These are phyloP conservation scores for Hetaerina americana DNA, from an alignment of 1,140 invertebrate species.

Conservation along the genomic window DNA sequence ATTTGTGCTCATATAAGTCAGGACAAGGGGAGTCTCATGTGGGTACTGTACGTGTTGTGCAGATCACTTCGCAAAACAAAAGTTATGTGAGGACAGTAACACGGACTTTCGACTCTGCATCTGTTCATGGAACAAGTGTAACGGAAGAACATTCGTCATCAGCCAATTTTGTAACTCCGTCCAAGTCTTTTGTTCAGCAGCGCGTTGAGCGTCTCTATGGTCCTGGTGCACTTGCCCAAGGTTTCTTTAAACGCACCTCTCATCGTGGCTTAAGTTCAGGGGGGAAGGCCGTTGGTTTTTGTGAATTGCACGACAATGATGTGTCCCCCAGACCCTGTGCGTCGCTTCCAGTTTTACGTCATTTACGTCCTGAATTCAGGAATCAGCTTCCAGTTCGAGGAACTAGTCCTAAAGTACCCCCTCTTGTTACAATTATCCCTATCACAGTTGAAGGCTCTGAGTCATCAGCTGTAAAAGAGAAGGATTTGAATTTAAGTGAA, in stretches of 20 bases:
- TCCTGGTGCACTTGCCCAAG: constrained; percentile 65
- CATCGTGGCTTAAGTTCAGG: neutral
- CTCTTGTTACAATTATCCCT: neutral
- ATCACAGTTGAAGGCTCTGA: neutral
- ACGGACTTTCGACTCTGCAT: constrained; percentile 14
- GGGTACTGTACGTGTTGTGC: constrained; percentile 19
- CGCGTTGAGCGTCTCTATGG: constrained; percentile 76
- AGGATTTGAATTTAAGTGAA: neutral
- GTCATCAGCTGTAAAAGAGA: neutral
- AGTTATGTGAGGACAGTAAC: constrained; percentile 21
- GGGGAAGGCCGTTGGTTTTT: neutral
- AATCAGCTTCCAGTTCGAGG: constrained; percentile 54
- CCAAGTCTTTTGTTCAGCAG: constrained; percentile 69
- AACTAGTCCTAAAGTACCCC: neutral
- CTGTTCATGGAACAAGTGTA: constrained; percentile 8
- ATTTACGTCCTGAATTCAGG: constrained; percentile 68
- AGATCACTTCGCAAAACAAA: constrained; percentile 27
- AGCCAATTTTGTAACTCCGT: neutral
- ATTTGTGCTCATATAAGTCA: neutral
- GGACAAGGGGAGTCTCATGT: constrained; percentile 16
- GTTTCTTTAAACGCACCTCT: constrained; percentile 42
- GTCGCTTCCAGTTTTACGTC: constrained; percentile 55
- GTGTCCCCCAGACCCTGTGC: neutral
- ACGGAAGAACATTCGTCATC: neutral
- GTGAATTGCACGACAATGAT: constrained; percentile 18